Evolutionary conservation across 2,113 vertebrate species (phyloP).

Genomic region (Rousettus leschenaultii): DNA sequence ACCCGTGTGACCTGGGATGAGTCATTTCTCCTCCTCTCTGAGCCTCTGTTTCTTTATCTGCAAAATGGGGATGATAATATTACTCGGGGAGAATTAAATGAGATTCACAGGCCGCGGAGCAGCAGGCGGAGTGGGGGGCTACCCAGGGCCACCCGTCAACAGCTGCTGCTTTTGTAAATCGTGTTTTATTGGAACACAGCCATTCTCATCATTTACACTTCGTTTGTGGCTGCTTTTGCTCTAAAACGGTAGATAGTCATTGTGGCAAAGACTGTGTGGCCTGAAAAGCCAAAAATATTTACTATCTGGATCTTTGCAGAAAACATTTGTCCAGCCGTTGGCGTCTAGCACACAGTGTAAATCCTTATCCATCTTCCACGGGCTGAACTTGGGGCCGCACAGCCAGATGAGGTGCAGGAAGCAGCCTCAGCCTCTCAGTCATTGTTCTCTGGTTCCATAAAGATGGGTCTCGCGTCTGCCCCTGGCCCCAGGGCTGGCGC

Average conservation of each 20-base stretch:
- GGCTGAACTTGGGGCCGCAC: not conserved
- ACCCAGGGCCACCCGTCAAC: not conserved
- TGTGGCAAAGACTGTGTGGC: not conserved
- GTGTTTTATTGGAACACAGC: not conserved
- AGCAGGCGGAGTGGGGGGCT: not conserved
- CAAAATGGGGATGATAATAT: not conserved
- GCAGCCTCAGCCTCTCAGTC: not conserved
- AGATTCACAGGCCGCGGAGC: not conserved
- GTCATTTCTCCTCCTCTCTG: not conserved
- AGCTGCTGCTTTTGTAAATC: not conserved
- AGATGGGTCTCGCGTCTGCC: not conserved
- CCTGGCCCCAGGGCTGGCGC: not conserved
- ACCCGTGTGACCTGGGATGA: not conserved
- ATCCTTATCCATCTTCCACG: not conserved
- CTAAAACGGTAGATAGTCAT: fast-evolving
- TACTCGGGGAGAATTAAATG: not conserved
- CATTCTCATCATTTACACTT: not conserved
- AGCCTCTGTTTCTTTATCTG: not conserved
- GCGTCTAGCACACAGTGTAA: not conserved
- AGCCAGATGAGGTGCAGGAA: not conserved
- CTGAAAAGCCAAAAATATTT: not conserved
- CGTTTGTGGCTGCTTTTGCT: not conserved
- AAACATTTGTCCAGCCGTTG: not conserved
- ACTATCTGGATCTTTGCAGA: not conserved
- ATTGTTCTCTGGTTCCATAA: not conserved